Evolutionary conservation across 2,797 vertebrate species (phyloP).

Genomic region (Sebastes vulpes): DNA sequence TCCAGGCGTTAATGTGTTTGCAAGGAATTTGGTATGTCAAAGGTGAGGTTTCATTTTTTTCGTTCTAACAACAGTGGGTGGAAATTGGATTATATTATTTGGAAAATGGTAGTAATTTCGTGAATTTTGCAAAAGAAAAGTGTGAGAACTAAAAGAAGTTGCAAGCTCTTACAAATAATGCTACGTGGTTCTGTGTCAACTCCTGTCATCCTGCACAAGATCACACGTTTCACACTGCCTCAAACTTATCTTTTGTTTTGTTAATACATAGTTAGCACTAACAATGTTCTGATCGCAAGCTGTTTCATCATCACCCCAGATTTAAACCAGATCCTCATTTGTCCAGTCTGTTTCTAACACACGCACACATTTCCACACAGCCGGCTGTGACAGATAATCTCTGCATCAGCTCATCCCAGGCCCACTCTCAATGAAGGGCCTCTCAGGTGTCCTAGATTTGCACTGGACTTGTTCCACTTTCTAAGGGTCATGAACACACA

Average conservation of each 20-base stretch:
- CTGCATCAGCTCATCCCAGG: constrained; percentile 20
- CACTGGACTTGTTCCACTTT: constrained; percentile 44
- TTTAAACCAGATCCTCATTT: constrained; percentile 27
- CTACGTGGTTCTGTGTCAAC: neutral
- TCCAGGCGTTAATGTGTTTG: neutral
- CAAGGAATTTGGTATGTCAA: neutral
- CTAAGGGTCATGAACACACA: constrained; percentile 8
- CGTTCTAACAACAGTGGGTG: neutral
- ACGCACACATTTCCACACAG: neutral
- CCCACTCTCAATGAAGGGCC: constrained; percentile 22
- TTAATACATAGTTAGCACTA: neutral
- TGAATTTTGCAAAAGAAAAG: neutral
- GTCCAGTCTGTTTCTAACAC: neutral
- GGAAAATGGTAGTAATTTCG: neutral
- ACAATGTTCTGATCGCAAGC: neutral
- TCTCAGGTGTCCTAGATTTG: constrained; percentile 60
- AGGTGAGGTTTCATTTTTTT: neutral
- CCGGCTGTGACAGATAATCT: constrained; percentile 16
- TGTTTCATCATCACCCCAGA: constrained; percentile 5
- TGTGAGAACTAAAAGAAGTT: neutral
- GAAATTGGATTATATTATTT: neutral
- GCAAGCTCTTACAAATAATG: neutral
- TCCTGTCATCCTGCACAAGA: neutral
- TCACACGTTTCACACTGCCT: neutral
- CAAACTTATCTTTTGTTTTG: constrained; percentile 3